Conservation (phyloP, 2,888 invertebrate genomes). For the Amitus sp. region DNA sequence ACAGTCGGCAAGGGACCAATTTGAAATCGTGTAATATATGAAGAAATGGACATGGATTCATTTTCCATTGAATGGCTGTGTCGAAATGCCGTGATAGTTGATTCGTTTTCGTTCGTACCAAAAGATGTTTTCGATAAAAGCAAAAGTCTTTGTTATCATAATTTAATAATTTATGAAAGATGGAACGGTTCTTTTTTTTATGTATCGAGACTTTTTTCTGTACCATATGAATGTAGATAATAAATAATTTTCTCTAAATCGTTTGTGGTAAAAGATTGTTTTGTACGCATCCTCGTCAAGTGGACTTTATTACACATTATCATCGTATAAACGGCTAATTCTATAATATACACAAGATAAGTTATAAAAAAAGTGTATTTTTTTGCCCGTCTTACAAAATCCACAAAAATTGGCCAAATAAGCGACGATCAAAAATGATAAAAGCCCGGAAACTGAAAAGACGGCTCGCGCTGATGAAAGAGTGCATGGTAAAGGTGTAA, state of each 20-base stretch:
- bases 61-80: constrained; percentile 25
- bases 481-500: background rate
- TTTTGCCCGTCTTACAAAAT: too few relatives aligned
- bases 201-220: too few relatives aligned
- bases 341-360: constrained; percentile 63
- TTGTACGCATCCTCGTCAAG: constrained; percentile 51
- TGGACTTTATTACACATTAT: constrained; percentile 64
- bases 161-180: too few relatives aligned
- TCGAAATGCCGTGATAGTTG: constrained; percentile 27
- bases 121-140: too few relatives aligned
- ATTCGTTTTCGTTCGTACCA: too few relatives aligned
- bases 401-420: background rate
- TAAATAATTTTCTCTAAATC: too few relatives aligned
- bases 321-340: constrained; percentile 62
- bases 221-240: too few relatives aligned
- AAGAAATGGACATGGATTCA: constrained; percentile 28
- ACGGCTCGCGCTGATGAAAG: too few relatives aligned
- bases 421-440: background rate
- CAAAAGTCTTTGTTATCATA: too few relatives aligned
- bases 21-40: constrained; percentile 63
- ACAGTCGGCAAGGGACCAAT: constrained; percentile 69
- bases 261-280: constrained; percentile 9
- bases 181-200: too few relatives aligned
- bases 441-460: background rate
- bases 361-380: constrained; percentile 61